A percentile compares a stretch with the other conserved stretches of the same genome.
Conservation (phyloP, 2,797 vertebrate genomes). For the Garrulus glandarius region DNA sequence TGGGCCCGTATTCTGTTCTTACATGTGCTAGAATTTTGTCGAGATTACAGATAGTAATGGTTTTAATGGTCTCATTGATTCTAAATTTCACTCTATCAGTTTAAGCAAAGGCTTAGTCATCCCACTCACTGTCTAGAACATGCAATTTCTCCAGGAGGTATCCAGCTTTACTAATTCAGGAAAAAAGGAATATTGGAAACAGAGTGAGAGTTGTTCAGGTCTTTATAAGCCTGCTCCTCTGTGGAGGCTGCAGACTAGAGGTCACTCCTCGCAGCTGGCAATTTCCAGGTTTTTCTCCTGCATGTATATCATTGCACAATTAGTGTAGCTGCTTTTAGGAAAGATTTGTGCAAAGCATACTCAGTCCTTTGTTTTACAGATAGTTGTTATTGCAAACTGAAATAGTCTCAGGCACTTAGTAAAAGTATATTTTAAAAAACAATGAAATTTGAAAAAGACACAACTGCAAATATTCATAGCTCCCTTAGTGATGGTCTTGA, state of each 20-base stretch:
- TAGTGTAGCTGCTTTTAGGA: background rate
- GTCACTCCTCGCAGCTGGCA: background rate
- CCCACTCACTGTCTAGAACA: background rate
- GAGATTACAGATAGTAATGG: background rate
- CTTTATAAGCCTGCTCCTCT: background rate
- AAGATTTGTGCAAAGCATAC: background rate
- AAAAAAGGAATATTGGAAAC: background rate
- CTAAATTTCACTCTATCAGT: background rate
- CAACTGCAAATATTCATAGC: slow-evolving; percentile 7
- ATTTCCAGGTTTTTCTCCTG: background rate
- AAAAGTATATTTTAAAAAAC: background rate
- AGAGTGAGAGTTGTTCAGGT: background rate
- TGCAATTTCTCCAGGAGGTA: background rate
- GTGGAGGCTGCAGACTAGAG: background rate
- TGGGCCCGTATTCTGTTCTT: background rate
- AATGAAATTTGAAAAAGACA: background rate
- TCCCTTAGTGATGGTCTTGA: background rate
- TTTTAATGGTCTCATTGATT: background rate
- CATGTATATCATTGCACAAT: background rate
- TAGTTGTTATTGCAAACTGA: background rate
- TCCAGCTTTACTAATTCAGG: background rate
- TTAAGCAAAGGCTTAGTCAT: background rate
- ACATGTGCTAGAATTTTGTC: background rate
- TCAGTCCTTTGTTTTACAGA: background rate
- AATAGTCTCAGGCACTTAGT: background rate